Percentiles rank a stretch among this genome's conserved stretches.
Conservation (phyloP, 2,797 vertebrate genomes). For the Galagoides demidoff region DNA sequence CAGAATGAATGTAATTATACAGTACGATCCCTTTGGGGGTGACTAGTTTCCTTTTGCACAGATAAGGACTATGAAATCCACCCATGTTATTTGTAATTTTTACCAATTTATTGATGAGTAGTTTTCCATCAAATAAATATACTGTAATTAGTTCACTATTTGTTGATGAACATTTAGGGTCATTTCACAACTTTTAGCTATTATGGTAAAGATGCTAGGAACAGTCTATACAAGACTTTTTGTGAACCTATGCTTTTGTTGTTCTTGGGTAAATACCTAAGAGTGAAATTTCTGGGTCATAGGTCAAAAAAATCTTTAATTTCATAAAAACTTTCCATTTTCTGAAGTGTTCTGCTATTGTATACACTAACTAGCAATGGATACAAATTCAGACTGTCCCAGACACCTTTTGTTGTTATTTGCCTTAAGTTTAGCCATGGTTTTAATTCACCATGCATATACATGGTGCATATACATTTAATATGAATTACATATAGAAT, state of each 20-base stretch:
- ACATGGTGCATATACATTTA: neutral
- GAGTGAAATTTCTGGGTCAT: neutral
- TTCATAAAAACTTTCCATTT: conserved; percentile 10
- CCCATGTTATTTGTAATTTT: neutral
- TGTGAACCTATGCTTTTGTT: neutral
- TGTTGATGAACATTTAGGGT: neutral
- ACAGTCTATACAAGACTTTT: neutral
- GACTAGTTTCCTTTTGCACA: neutral
- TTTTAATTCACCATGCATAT: neutral
- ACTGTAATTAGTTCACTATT: neutral
- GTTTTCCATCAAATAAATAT: neutral
- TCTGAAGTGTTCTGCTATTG: neutral
- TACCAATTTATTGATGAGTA: neutral
- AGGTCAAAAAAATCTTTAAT: neutral
- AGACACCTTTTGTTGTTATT: neutral
- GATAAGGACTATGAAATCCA: neutral
- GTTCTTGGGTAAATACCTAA: neutral
- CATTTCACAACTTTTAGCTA: neutral
- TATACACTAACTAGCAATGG: neutral
- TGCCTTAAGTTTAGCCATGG: neutral
- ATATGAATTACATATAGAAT: conserved; percentile 14
- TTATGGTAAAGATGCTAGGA: neutral
- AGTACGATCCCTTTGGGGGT: neutral
- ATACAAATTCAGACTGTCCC: neutral
- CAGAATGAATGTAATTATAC: neutral